Conservation (phyloP, 2,888 invertebrate species). For the Plebejus argus region DNA sequence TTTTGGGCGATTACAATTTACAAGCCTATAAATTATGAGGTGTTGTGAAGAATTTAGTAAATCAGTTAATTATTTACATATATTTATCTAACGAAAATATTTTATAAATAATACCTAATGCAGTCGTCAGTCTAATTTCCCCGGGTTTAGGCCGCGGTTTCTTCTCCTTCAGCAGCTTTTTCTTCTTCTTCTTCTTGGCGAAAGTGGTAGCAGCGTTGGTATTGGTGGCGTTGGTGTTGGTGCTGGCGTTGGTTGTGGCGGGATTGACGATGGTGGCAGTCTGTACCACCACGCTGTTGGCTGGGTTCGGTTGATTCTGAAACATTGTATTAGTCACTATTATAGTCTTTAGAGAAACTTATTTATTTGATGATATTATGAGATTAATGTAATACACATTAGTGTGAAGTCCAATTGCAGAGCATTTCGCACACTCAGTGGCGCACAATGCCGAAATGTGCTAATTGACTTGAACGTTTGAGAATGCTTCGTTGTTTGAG, state of each 20-base stretch:
- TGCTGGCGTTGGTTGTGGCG: constrained; percentile 54
- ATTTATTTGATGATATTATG: too few relatives aligned
- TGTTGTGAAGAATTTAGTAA: neutral
- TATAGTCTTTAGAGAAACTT: too few relatives aligned
- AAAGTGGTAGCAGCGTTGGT: constrained; percentile 44
- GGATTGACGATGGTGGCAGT: constrained; percentile 73
- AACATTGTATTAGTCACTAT: neutral
- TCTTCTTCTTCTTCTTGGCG: constrained; percentile 89
- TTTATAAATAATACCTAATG: constrained; percentile 64
- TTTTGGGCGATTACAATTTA: too few relatives aligned
- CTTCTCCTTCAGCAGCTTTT: constrained; percentile 88
- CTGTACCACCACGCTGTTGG: constrained; percentile 73
- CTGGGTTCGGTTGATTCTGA: constrained; percentile 62
- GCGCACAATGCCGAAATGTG: too few relatives aligned
- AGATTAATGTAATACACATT: too few relatives aligned
- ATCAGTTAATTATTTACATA: neutral
- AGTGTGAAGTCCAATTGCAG: too few relatives aligned
- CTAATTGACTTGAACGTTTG: too few relatives aligned
- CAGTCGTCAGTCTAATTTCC: constrained; percentile 89
- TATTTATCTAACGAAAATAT: too few relatives aligned
- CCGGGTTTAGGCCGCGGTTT: constrained; percentile 92
- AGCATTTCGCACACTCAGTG: too few relatives aligned
- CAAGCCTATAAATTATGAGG: too few relatives aligned
- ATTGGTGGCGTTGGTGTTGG: constrained; percentile 55
- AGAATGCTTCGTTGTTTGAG: too few relatives aligned